Conservation (phyloP, 2,888 invertebrate species). For the Julus scanicus region DNA sequence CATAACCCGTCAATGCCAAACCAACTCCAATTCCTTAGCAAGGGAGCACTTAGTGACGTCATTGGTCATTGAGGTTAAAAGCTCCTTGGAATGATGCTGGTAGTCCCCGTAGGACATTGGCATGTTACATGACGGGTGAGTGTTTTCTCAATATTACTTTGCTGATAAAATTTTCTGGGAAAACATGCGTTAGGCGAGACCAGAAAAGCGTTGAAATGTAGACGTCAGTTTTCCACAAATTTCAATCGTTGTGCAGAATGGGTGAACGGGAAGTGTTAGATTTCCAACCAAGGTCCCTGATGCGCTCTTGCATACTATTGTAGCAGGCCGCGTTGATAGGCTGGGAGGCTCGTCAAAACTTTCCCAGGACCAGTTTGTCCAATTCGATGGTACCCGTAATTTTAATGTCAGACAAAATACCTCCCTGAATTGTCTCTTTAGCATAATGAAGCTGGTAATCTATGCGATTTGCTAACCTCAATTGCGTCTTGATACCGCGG, state of each 20-base stretch:
- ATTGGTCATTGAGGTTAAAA: conserved; percentile 65
- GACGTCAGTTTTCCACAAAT: conserved; percentile 41
- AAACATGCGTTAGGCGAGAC: conserved; percentile 60
- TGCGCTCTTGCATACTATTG: conserved; percentile 48
- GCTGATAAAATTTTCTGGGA: conserved; percentile 69
- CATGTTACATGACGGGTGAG: conserved; percentile 70
- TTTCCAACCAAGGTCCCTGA: conserved; percentile 13
- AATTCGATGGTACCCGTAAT: conserved; percentile 46
- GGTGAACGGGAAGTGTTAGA: conserved; percentile 17
- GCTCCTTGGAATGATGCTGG: conserved; percentile 64
- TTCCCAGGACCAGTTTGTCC: conserved; percentile 23
- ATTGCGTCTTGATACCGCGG: neutral
- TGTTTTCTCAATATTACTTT: conserved; percentile 70
- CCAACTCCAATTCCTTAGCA: neutral
- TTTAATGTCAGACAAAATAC: conserved; percentile 3
- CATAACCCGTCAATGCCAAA: neutral
- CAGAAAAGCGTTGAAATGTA: conserved; percentile 40
- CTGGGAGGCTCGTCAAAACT: conserved; percentile 42
- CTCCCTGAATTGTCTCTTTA: neutral
- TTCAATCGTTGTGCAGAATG: conserved; percentile 22
- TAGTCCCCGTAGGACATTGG: conserved; percentile 66
- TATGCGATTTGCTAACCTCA: neutral
- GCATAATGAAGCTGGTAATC: neutral
- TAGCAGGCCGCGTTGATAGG: conserved; percentile 51
- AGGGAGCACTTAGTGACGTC: conserved; percentile 61